Evolutionary conservation across 2,113 vertebrate species (phyloP).

Genomic region (Scomber japonicus): DNA sequence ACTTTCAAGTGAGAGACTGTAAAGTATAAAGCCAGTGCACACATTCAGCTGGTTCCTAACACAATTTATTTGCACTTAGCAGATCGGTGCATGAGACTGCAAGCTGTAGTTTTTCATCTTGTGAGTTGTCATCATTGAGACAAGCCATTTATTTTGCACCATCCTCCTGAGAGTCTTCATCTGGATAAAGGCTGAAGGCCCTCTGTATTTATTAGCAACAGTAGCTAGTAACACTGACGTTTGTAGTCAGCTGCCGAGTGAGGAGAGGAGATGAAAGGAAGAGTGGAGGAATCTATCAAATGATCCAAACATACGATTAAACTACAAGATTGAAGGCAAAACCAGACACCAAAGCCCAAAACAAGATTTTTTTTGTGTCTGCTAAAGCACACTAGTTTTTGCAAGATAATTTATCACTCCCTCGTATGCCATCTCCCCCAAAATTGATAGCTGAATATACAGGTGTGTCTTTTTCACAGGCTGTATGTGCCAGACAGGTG

Average conservation of each 20-base stretch:
- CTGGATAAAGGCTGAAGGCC: conserved; percentile 65
- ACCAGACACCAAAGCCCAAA: conserved; percentile 60
- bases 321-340: conserved; percentile 62
- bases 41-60: conserved; percentile 28
- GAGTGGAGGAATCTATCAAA: conserved; percentile 53
- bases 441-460: conserved; percentile 10
- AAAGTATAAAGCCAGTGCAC: conserved; percentile 37
- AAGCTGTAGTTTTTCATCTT: conserved; percentile 54
- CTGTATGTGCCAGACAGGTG: conserved; percentile 37
- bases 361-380: conserved; percentile 35
- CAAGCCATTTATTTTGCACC: conserved; percentile 61
- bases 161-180: conserved; percentile 59
- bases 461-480: background rate
- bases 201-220: conserved; percentile 82
- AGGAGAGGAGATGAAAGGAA: conserved; percentile 67
- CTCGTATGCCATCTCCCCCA: background rate
- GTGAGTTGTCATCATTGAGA: conserved; percentile 60
- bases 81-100: conserved; percentile 22
- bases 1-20: conserved; percentile 37
- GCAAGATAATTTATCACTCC: conserved; percentile 20
- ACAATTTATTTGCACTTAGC: conserved; percentile 43
- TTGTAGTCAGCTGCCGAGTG: conserved; percentile 59
- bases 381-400: conserved; percentile 15
- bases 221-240: conserved; percentile 77
- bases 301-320: conserved; percentile 57